Evolutionary conservation across 92 coral and sea anemone species (phyloP).

Genomic region (Palythoa heliodiscus): DNA sequence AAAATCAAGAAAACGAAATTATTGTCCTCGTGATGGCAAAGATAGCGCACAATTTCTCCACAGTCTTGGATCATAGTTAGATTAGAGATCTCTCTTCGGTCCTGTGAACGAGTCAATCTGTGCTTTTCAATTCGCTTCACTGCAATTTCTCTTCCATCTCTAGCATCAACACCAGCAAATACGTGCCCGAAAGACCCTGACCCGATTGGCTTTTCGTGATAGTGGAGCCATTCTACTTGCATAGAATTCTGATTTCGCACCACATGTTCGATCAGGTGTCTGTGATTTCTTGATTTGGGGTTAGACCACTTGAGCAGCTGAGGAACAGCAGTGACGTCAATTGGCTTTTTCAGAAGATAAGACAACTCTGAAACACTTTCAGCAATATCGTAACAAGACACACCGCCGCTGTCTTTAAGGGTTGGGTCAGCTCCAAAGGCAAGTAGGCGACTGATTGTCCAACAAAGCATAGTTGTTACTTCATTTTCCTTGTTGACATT

Average conservation of each 20-base stretch:
- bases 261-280: neutral
- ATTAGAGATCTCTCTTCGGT: too few species aligned
- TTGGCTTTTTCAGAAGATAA: neutral
- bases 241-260: neutral
- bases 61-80: too few species aligned
- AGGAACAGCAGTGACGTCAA: neutral
- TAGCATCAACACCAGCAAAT: constrained; percentile 20
- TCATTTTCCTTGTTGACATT: neutral
- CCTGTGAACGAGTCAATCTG: neutral
- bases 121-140: constrained; percentile 26
- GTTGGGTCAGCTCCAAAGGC: constrained; percentile 9
- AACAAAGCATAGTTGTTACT: neutral
- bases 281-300: neutral
- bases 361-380: neutral
- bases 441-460: constrained; percentile 5
- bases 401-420: neutral
- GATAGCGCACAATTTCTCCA: too few species aligned
- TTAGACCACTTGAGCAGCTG: neutral
- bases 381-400: neutral
- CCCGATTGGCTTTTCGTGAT: constrained; percentile 3
- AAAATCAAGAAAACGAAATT: too few species aligned
- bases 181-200: constrained; percentile 13
- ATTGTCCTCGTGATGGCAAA: too few species aligned
- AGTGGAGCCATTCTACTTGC: neutral
- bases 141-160: constrained; percentile 30